Base-by-base conservation (phyloP, 1,140 invertebrate genomes). In the Branchinecta lindahli region DNA sequence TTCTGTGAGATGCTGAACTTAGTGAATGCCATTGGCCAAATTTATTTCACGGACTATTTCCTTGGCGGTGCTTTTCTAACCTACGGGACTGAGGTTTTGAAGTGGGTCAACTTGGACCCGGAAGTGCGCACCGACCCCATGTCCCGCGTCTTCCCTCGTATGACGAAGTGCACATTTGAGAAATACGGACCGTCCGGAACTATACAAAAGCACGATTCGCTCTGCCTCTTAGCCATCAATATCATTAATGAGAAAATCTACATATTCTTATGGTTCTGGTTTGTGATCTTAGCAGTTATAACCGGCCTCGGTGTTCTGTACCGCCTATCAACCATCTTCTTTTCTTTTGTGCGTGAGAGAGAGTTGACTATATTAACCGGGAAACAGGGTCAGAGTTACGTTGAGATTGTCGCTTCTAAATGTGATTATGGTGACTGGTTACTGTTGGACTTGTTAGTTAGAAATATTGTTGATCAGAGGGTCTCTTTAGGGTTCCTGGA, bases 231-330 rank as follows among this genome's bases (percentile, higher is more conserved):
- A 0, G 91, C 92, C 0, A 80, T 94, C 71, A 95, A 95, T 78
- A 93, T 94, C 73, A 83, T 95, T 68, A 94, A 95, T 78, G 92
- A 94, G 77, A 94, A 94, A 78, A 94, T 94, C 73, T 94, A 90
- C 80, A 91, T 93, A 74, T 92, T 93, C 82, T 80, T 94, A 8
- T 94, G 91, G 91, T 83, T 85, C 79, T 92, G 90, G 90, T 90
- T 95, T 73, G 88, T 94, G 46, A 84, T 94, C 66, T 77, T 94
- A 20, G 85, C 90, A 0, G 79, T 87, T 6, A 76, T 94, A 18
- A 87, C 88, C 3, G 88, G 85, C 0, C 73, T 92, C 20, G 88
- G 88, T 18, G 75, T 96, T 8, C 76, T 92, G 0, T 94, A 94
- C 79, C 90, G 90, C 8, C 83, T 87, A 65, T 85, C 89, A 18